phyloP scores from a whole-genome alignment of 2,888 invertebrate species.

The Myathropa florea region DNA sequence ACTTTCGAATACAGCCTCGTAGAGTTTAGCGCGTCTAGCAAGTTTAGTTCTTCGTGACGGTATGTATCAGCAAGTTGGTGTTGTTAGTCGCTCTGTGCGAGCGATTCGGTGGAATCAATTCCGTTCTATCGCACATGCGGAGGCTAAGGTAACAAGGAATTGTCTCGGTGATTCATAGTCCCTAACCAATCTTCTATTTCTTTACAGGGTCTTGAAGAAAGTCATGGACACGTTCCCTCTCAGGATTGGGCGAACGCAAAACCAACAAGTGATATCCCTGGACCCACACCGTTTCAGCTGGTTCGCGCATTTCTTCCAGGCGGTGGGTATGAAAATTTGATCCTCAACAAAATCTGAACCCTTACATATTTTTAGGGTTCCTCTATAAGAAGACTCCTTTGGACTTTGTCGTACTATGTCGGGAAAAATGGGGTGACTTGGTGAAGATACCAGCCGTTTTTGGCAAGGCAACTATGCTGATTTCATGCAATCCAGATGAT shows the following conservation, averaged over 20 bases:
- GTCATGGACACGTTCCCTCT: not conserved
- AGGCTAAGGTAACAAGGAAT: not conserved
- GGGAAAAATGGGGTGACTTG: conserved; percentile 78
- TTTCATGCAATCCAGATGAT: conserved; percentile 82
- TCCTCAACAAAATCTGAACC: not conserved
- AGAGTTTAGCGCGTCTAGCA: not conserved
- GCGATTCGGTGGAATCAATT: not conserved
- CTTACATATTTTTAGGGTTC: not conserved
- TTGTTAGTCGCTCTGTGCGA: not conserved
- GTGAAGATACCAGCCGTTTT: conserved; percentile 78
- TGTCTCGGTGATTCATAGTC: not conserved
- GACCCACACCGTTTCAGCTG: conserved; percentile 74
- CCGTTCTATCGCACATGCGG: conserved; percentile 16
- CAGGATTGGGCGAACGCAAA: conserved; percentile 73
- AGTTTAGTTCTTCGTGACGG: too few relatives aligned
- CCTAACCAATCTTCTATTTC: not conserved
- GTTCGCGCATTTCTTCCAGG: conserved; percentile 75
- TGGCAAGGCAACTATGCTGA: conserved; percentile 76
- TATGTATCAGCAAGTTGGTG: conserved; percentile 13
- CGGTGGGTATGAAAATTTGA: conserved; percentile 71
- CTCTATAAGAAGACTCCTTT: conserved; percentile 72
- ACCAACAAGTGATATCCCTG: conserved; percentile 75
- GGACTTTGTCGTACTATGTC: conserved; percentile 68
- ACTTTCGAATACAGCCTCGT: too few relatives aligned
- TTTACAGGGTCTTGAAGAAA: not conserved